Base-by-base conservation (phyloP, 2,113 vertebrate species). In the Ptilorrhoa leucosticta region DNA sequence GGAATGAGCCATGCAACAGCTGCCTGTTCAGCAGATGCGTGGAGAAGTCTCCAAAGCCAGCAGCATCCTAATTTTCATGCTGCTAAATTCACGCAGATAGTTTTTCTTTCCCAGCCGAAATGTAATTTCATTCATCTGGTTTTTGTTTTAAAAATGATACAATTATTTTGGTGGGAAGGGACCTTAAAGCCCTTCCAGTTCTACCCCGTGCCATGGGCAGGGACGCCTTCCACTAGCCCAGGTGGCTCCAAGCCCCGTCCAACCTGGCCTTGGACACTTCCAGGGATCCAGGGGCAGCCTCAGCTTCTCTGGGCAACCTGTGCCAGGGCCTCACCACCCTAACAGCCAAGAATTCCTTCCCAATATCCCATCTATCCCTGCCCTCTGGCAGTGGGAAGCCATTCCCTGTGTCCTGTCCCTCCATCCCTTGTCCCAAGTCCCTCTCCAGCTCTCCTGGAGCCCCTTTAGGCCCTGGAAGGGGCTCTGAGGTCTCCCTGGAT, bases 331-430 rank as follows among this genome's bases (percentile, higher is more conserved):
- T 77, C 5, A 0, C 10, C 37, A 14, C 31, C 19, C 9, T 77
- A 42, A 2, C 26, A 45, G 33, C 0, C 0, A 40, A 1, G 0
- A 65, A 23, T 81, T 81, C 6, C 63, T 63, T 37, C 10, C 22
- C 35, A 23, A 7, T 13, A 28, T 56, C 40, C 21, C 39, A 22
- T 17, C 28, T 0, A 4, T 0, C 5, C 30, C 60, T 60, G 6
- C 6, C 13, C 28, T 68, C 12, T 75, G 9, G 2, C 69, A 39
- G 2, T 39, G 20, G 9, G 53, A 27, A 68, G 30, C 56, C 63
- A 37, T 83, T 69, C 50, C 47, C 47, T 10, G 10, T 54, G 31
- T 35, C 21, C 56, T 76, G 47, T 69, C 30, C 54, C 35, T 54
- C 48, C 30, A 61, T 1, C 1, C 31, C 21, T 20, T 90, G 15